These are phyloP conservation scores for Rhabdomys pumilio DNA, from an alignment of 2,797 vertebrate genomes.

Conservation along the genomic window DNA sequence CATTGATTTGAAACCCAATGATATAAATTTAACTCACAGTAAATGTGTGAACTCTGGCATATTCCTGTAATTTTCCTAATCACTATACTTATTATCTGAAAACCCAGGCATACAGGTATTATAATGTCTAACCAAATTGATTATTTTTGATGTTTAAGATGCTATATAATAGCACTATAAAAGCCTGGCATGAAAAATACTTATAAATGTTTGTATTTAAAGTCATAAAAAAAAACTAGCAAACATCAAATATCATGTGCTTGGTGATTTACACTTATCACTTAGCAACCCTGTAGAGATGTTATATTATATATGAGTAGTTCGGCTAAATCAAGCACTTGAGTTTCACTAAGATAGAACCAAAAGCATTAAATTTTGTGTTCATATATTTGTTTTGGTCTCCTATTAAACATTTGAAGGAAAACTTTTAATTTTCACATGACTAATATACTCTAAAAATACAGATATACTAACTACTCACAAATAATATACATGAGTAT, in stretches of 20 bases:
- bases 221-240: neutral
- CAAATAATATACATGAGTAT: neutral
- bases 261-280: neutral
- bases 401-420: slow-evolving; percentile 24
- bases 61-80: neutral
- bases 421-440: neutral
- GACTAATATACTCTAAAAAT: neutral
- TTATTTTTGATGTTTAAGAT: neutral
- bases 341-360: slow-evolving; percentile 23
- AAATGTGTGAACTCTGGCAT: neutral
- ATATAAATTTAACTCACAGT: neutral
- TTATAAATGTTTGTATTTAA: neutral
- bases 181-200: neutral
- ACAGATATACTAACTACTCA: neutral
- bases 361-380: neutral
- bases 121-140: neutral
- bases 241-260: neutral
- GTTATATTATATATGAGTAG: neutral
- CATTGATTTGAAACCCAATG: neutral
- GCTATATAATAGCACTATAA: neutral
- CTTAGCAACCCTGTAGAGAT: neutral
- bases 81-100: neutral
- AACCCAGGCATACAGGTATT: neutral
- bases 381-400: neutral
- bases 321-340: neutral